Conservation (phyloP, 2,888 invertebrate species). For the Torymus auratus region DNA sequence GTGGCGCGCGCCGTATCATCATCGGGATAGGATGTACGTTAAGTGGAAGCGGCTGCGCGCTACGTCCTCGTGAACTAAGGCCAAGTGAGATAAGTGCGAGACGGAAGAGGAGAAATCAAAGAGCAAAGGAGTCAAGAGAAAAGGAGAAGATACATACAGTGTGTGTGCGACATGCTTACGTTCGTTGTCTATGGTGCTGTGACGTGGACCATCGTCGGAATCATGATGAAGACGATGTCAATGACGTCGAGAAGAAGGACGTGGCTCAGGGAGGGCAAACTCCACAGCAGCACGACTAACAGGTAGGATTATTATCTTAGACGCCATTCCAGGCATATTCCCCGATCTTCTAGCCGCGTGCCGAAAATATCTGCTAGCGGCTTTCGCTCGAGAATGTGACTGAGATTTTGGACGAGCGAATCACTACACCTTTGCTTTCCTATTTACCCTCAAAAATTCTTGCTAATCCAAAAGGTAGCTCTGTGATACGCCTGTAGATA, state of each 20-base stretch:
- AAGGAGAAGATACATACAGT: background rate
- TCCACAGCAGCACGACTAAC: background rate
- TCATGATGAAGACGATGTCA: constrained; percentile 18
- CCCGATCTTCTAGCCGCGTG: no score
- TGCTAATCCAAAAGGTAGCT: no score
- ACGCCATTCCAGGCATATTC: no score
- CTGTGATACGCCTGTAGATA: no score
- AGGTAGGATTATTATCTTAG: constrained; percentile 7
- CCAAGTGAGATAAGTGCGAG: background rate
- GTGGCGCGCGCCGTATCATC: constrained; percentile 11
- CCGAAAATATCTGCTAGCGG: no score
- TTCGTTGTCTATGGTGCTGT: no score
- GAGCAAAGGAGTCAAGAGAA: no score
- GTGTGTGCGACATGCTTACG: background rate
- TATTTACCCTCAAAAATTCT: no score
- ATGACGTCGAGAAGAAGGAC: background rate
- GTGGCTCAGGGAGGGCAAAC: background rate
- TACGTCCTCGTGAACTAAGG: constrained; percentile 44
- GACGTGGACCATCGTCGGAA: background rate
- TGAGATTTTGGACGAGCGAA: no score
- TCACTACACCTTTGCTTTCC: no score
- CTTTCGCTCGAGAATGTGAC: no score
- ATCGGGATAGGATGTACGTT: constrained; percentile 41
- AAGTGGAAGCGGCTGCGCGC: constrained; percentile 44
- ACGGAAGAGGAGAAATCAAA: no score